Base-by-base conservation (phyloP, 1,140 invertebrate species). In the Daktulosphaira vitifoliae region DNA sequence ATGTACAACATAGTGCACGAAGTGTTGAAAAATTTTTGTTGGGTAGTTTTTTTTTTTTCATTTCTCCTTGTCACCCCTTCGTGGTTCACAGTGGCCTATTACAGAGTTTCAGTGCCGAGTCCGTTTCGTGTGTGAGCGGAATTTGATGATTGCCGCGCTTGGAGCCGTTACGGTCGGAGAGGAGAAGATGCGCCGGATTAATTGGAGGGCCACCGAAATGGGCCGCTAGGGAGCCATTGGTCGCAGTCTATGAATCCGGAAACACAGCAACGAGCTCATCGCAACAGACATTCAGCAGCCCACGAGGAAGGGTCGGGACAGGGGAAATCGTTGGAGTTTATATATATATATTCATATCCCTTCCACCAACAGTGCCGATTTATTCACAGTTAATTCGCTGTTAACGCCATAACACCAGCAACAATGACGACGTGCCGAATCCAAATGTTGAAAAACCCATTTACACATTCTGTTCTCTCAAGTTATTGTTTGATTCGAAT, bases 201-300 rank as follows among this genome's bases (percentile, higher is more conserved):
- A 59, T 59, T 59, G 54, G 54, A 59, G 54, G 54, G 39, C 54
- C 54, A 26, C 54, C 54, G 54, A 23, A 59, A 59, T 59, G 54
- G 54, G 54, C 39, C 54, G 25, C 54, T 59, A 11, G 54, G 54
- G 54, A 59, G 54, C 54, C 42, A 46, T 59, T 46, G 54, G 39
- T 20, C 53, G 37, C 37, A 11, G 37, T 39, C 25, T 51, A 6
- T 20, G 38, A 54, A 54, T 39, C 53, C 53, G 53, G 53, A 42
- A 42, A 42, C 53, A 15, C 18, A 9, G 37, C 33, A n/a, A 15
- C 3, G n/a, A n/a, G 25, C 6, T 11, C 7, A 3, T 3, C n/a
- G 15, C 23, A 44, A 15, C 22, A 20, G 18, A 20, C 37, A 11
- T 33, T 29, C 11, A 3, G 20, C 6, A 54, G 33, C 9, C 9